phyloP scores from a whole-genome alignment of 2,797 vertebrate species.

The Benthosema pterotum region DNA sequence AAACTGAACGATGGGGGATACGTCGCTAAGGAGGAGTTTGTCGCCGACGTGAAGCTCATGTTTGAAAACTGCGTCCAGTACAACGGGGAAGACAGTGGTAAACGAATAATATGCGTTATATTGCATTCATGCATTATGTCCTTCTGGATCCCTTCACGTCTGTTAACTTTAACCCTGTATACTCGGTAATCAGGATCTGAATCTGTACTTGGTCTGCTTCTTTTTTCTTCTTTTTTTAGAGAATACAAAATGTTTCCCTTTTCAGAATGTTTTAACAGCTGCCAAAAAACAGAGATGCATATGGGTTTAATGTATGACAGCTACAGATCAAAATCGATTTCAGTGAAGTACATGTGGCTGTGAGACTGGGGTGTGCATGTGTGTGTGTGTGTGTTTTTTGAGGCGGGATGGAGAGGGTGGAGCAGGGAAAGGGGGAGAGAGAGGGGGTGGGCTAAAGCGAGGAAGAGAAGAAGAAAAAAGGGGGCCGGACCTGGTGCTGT shows the following conservation, averaged over 20 bases:
- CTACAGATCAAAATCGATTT: conserved; percentile 14
- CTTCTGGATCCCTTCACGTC: not conserved
- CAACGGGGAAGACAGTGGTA: conserved; percentile 97
- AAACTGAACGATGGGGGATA: conserved; percentile 94
- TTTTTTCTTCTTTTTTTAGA: too few relatives aligned
- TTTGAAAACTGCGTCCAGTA: conserved; percentile 97
- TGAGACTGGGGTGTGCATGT: conserved; percentile 29
- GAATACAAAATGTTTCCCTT: too few relatives aligned
- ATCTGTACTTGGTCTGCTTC: too few relatives aligned
- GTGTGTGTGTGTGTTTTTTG: conserved; percentile 27
- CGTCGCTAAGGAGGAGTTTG: conserved; percentile 93
- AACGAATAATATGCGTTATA: conserved; percentile 41
- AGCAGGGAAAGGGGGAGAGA: conserved; percentile 23
- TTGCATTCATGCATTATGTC: too few relatives aligned
- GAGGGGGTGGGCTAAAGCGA: conserved; percentile 27
- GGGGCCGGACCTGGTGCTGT: conserved; percentile 41
- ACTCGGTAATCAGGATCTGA: too few relatives aligned
- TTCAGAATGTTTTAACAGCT: too few relatives aligned
- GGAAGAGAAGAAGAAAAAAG: conserved; percentile 14
- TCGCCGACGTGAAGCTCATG: conserved; percentile 95
- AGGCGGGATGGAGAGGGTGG: not conserved
- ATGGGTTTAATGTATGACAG: not conserved
- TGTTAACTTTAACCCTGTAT: not conserved
- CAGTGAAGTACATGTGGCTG: conserved; percentile 6
- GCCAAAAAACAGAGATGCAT: not conserved